phyloP scores from a whole-genome alignment of 2,888 invertebrate species.

The Carterocephalus palaemon region DNA sequence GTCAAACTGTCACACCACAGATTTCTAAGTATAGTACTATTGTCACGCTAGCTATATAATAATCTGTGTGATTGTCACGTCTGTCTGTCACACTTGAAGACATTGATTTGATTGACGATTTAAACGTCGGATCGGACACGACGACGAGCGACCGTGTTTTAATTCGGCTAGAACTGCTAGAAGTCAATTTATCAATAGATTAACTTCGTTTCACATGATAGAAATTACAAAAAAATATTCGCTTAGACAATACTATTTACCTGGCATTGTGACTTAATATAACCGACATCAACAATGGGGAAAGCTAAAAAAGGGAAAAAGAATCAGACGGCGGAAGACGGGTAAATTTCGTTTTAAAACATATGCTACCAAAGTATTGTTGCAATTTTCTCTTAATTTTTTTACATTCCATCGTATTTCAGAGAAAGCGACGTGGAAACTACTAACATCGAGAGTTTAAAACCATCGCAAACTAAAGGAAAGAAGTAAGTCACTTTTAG shows the following conservation, averaged over 20 bases:
- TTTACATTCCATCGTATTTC: slow-evolving; percentile 41
- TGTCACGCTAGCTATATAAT: neutral
- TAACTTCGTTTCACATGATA: slow-evolving; percentile 76
- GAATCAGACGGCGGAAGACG: slow-evolving; percentile 85
- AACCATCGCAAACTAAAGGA: slow-evolving; percentile 57
- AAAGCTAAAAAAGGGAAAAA: slow-evolving; percentile 91
- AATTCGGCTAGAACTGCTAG: slow-evolving; percentile 50
- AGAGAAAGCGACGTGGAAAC: slow-evolving; percentile 82
- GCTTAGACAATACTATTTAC: slow-evolving; percentile 55
- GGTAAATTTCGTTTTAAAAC: slow-evolving; percentile 75
- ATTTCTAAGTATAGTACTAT: neutral
- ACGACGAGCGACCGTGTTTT: slow-evolving; percentile 47
- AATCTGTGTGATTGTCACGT: neutral
- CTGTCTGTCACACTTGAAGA: too few species aligned
- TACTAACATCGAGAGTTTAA: slow-evolving; percentile 60
- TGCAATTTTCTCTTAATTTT: slow-evolving; percentile 29
- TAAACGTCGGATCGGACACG: too few species aligned
- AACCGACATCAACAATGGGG: slow-evolving; percentile 78
- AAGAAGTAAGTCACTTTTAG: slow-evolving; percentile 71
- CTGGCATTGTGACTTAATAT: slow-evolving; percentile 70
- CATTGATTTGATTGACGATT: too few species aligned
- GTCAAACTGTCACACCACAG: too few species aligned
- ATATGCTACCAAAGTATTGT: slow-evolving; percentile 46
- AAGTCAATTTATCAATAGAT: slow-evolving; percentile 54
- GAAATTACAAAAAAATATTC: slow-evolving; percentile 62